Evolutionary conservation across 2,888 invertebrate species (phyloP), one percentile per base, ranked within the genome.

Genomic region (Metopia argyrocephala): DNA sequence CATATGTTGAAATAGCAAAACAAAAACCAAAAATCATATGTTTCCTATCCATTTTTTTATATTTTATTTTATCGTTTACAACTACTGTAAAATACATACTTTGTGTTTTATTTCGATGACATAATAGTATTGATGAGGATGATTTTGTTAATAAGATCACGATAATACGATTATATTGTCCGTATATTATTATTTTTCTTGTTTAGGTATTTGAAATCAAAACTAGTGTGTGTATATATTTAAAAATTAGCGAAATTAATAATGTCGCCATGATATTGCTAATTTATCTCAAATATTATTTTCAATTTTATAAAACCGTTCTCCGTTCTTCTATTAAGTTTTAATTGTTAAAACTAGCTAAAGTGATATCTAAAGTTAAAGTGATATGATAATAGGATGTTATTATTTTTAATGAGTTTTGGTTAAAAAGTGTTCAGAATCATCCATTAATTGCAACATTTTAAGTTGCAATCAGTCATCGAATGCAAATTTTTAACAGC

Each of bases 121-220:
- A 76, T 48, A 71, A 64, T 45, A 54, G 20, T 45, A 57, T 28
- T 65, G 57, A 78, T 65, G 65, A 78, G 70, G 64, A 70, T 76
- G 62, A 69, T 50, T 52, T 31, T 69, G 56, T 38, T 76, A 38
- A 64, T 76, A 64, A 70, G 64, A 76, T 70, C 76, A 76, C 76
- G 76, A 59, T 71, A 28, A 66, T 54, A 46, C 61, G 52, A 50
- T 71, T 71, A 57, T 78, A 78, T 78, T 78, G 71, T 78, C 76
- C 38, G 50, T 59, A 54, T 68, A 12, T 38, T 38, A 12, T 1
- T 12, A 3, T 38, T 38, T 2, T 2, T 2, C 15, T 52, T 75
- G 20, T 76, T 56, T 69, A 45, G 18, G 50, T 21, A 38, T 59
- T 38, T 25, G 31, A 20, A 48, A 74, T 45, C 50, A 21, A 65